Evolutionary conservation across 1,140 invertebrate species (phyloP).

Genomic region (Drosophila sp.): DNA sequence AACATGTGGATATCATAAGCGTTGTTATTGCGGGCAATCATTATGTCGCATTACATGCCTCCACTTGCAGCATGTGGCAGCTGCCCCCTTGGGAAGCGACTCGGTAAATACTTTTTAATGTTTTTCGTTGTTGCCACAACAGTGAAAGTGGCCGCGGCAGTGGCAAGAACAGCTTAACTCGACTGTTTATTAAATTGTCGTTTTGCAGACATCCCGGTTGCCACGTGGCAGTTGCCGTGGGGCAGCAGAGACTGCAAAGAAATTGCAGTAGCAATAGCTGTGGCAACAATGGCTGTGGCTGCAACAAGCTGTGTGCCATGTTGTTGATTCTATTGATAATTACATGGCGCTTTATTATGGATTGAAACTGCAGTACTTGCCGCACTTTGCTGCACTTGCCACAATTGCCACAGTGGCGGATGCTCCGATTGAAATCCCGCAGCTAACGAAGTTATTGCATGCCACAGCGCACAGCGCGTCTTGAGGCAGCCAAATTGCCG

Average conservation of each 20-base stretch:
- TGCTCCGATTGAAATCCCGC: slow-evolving; percentile 33
- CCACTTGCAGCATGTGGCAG: slow-evolving; percentile 36
- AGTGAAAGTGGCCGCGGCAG: no score
- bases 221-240: slow-evolving; percentile 23
- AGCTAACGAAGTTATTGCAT: slow-evolving; percentile 66
- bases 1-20: slow-evolving; percentile 36
- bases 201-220: slow-evolving; percentile 15
- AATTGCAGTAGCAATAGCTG: slow-evolving; percentile 27
- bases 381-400: slow-evolving; percentile 8
- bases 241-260: slow-evolving; percentile 12
- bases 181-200: slow-evolving; percentile 55
- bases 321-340: slow-evolving; percentile 80
- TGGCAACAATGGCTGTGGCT: slow-evolving; percentile 20
- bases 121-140: slow-evolving; percentile 40
- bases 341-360: slow-evolving; percentile 73
- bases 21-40: slow-evolving; percentile 24
- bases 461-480: slow-evolving; percentile 44
- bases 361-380: slow-evolving; percentile 41
- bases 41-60: slow-evolving; percentile 44
- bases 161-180: slow-evolving; percentile 25
- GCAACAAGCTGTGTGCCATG: slow-evolving; percentile 37
- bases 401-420: slow-evolving; percentile 20
- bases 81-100: slow-evolving; percentile 15
- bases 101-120: slow-evolving; percentile 72
- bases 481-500: slow-evolving; percentile 68